These are phyloP conservation scores for Propithecus coquereli DNA, from an alignment of 2,113 vertebrate species.

Conservation along the genomic window DNA sequence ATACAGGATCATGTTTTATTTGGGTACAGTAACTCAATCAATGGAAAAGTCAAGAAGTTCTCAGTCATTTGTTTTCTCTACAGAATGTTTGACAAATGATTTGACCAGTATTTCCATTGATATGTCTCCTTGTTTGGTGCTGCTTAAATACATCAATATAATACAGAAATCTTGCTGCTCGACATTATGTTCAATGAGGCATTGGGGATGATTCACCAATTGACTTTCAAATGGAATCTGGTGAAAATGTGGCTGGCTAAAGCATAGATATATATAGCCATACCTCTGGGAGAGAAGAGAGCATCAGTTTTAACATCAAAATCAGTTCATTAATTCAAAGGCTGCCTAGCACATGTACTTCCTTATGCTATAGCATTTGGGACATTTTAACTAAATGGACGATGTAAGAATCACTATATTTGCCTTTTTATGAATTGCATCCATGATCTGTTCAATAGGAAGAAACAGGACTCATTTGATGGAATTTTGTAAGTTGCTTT, in stretches of 20 bases:
- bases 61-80: neutral
- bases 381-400: neutral
- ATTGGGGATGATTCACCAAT: neutral
- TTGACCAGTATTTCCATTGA: neutral
- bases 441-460: neutral
- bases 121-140: neutral
- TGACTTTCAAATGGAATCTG: constrained; percentile 44
- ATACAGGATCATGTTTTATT: neutral
- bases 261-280: neutral
- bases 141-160: constrained; percentile 17
- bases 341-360: neutral
- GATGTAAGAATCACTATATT: constrained; percentile 5
- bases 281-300: neutral
- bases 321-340: constrained; percentile 38
- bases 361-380: neutral
- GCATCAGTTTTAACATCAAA: neutral
- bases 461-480: neutral
- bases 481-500: neutral
- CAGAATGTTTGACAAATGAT: constrained; percentile 5
- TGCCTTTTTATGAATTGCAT: constrained; percentile 4
- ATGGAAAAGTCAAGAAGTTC: neutral
- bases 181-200: constrained; percentile 25
- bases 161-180: neutral
- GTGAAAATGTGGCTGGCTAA: neutral
- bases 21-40: neutral